Conservation (phyloP, 2,113 vertebrate species). For the Planiliza haematocheilus region DNA sequence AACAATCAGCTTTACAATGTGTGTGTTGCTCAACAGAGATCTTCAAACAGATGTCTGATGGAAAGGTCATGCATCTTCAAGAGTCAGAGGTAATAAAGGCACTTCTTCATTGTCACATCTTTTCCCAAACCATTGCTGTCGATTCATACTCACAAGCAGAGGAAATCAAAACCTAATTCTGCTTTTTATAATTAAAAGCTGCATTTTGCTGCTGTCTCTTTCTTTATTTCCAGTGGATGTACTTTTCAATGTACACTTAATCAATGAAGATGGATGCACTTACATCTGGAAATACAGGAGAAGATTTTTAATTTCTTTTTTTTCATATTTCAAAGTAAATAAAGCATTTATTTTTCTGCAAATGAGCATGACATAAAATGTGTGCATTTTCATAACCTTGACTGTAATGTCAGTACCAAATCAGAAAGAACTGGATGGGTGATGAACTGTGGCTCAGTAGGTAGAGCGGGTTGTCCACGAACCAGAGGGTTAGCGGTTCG, state of each 20-base stretch:
- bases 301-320: background rate
- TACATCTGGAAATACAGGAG: background rate
- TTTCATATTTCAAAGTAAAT: background rate
- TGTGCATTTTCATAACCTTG: no score
- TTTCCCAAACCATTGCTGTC: no score
- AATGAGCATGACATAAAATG: background rate
- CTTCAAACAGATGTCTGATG: slow-evolving; percentile 67
- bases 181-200: no score
- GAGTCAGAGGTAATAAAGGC: slow-evolving; percentile 66
- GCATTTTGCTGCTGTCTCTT: background rate
- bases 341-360: background rate
- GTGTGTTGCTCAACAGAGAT: slow-evolving; percentile 67
- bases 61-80: slow-evolving; percentile 58
- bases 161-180: no score
- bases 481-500: no score
- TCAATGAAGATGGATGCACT: background rate
- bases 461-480: no score
- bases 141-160: no score
- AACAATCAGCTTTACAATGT: background rate
- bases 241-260: slow-evolving; percentile 70
- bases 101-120: no score
- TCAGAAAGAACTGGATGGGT: no score
- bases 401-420: no score
- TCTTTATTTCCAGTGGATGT: slow-evolving; percentile 61
- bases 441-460: no score